Percentiles rank a stretch among this genome's conserved stretches.
Conservation (phyloP, 2,888 invertebrate genomes). For the Xestobium rufovillosum region DNA sequence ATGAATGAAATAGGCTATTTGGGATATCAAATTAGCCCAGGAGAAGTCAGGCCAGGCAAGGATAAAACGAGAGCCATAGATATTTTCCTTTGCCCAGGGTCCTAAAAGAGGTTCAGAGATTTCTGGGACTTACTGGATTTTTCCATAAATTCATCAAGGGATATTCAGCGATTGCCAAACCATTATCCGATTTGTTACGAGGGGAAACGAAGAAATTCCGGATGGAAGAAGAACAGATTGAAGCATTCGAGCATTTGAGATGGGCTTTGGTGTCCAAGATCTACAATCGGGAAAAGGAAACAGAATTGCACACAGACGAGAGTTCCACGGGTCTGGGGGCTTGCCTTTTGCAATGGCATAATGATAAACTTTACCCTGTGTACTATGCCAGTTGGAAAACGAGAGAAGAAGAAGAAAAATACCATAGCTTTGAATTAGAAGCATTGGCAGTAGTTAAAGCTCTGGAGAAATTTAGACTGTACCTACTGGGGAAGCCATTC, state of each 20-base stretch:
- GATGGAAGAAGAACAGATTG: constrained; percentile 12
- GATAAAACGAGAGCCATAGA: constrained; percentile 27
- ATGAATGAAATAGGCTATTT: constrained; percentile 21
- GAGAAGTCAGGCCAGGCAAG: constrained; percentile 25
- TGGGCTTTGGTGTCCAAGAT: constrained; percentile 10
- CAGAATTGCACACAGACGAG: constrained; percentile 25
- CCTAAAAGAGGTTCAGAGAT: constrained; percentile 28
- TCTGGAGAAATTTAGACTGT: constrained; percentile 21
- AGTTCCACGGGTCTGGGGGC: constrained; percentile 20
- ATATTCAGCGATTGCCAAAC: constrained; percentile 33
- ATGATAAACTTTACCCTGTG: constrained; percentile 12
- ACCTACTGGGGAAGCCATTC: constrained; percentile 24
- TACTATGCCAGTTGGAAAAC: constrained; percentile 25
- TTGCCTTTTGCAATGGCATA: constrained; percentile 20
- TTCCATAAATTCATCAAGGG: constrained; percentile 33
- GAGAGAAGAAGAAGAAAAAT: constrained; percentile 18
- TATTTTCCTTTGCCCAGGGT: constrained; percentile 28
- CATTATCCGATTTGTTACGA: constrained; percentile 29
- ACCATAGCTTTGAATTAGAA: constrained; percentile 25
- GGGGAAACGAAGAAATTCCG: constrained; percentile 21
- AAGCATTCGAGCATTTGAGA: constrained; percentile 21
- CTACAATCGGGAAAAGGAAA: constrained; percentile 18
- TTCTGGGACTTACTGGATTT: constrained; percentile 33
- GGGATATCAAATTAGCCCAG: constrained; percentile 28
- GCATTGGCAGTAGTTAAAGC: constrained; percentile 23